Base-by-base conservation (phyloP, 2,888 invertebrate species). In the Galerucella pusilla region DNA sequence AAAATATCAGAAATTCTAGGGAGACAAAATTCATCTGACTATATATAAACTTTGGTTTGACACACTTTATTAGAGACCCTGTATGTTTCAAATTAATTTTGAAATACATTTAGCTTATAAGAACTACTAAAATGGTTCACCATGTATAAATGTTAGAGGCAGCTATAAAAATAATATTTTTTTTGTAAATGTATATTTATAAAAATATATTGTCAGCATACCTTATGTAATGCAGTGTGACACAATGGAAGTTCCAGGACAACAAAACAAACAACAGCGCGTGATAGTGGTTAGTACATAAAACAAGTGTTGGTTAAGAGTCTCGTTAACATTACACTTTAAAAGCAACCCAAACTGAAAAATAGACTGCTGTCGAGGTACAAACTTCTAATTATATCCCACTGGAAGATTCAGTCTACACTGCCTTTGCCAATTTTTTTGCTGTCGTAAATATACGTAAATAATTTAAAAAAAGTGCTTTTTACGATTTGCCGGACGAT, bases 301-400 rank as follows among this genome's bases (percentile, higher is more conserved):
- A 20, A 65, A 65, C 63, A 65, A 46, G 64, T 45, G 64, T 46
- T 65, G 1, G 57, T 65, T 46, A 46, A 65, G 46, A 65, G 46
- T 65, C 64, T 65, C 64, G 64, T 46, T 65, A 65, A 46, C 5
- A 16, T 65, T 65, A 65, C 46, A 65, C 64, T 65, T 45, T 46
- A 9, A 46, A 20, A 65, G 16, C 45, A 49, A 45, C 46, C n/a
- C 20, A 65, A 46, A 45, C 64, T 65, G 6, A 20, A 57, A 57
- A 57, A 20, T 57, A 20, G 64, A 3, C 25, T 65, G 46, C 64
- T 10, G 42, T 65, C 64, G 64, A 20, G 46, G 46, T 65, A 65
- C 64, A 65, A 45, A 49, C 64, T 46, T 65, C 64, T 65, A 65
- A 65, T 65, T 65, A 65, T 65, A 65, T 46, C 64, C 46, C 64